These are phyloP conservation scores for Heterochromis multidens DNA, from an alignment of 2,113 vertebrate species.

Conservation along the genomic window DNA sequence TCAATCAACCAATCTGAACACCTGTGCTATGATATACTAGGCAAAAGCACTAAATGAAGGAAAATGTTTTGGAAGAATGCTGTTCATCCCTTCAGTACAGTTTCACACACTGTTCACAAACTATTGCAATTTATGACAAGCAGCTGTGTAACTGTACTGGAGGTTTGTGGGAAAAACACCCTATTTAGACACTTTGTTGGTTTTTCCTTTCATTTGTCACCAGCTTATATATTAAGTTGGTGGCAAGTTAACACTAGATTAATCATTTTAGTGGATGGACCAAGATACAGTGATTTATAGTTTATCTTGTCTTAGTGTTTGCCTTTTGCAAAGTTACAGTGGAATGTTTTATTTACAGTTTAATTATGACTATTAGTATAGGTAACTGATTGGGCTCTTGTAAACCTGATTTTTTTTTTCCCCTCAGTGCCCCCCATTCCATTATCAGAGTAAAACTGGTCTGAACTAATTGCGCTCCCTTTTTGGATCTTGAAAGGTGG, in stretches of 20 bases:
- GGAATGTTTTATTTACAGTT: neutral
- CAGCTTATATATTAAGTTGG: neutral
- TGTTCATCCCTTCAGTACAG: neutral
- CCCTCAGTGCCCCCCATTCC: no score
- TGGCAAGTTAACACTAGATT: neutral
- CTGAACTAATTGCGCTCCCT: neutral
- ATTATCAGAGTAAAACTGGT: neutral
- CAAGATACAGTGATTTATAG: neutral
- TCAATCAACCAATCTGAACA: neutral
- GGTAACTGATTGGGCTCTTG: no score
- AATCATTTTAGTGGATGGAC: neutral
- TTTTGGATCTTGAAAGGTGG: conserved; percentile 41
- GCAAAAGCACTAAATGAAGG: neutral
- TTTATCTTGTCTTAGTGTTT: neutral
- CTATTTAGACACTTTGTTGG: neutral
- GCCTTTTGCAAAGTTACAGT: neutral
- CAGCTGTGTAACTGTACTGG: neutral
- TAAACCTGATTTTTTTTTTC: no score
- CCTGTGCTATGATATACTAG: neutral
- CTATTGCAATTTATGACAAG: neutral
- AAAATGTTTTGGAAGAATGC: neutral
- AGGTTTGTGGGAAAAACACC: neutral
- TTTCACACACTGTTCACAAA: neutral
- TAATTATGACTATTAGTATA: neutral
- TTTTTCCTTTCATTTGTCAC: neutral